Conservation (phyloP, 2,797 vertebrate genomes). For the Bovichtus diacanthus region DNA sequence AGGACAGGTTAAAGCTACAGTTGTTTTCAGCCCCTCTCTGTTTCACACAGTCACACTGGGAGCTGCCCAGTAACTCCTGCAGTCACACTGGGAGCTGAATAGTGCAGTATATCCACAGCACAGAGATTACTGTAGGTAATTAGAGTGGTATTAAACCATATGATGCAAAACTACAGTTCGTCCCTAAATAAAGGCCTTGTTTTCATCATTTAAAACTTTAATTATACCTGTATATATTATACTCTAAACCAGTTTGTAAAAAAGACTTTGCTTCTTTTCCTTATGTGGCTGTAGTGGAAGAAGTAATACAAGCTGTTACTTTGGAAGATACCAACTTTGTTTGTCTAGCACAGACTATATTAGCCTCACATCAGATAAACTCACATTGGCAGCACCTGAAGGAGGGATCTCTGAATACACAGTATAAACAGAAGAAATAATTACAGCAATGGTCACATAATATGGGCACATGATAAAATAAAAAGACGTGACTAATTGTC, state of each 20-base stretch:
- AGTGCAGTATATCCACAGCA: background rate
- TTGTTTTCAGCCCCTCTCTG: slow-evolving; percentile 9
- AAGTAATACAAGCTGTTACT: background rate
- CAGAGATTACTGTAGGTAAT: background rate
- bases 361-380: too few species aligned
- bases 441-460: too few species aligned
- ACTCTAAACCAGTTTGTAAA: too few species aligned
- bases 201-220: background rate
- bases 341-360: background rate
- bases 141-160: background rate
- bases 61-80: slow-evolving; percentile 12
- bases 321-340: background rate
- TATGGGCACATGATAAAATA: too few species aligned
- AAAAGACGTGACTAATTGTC: too few species aligned
- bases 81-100: slow-evolving; percentile 6
- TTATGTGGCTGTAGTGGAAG: background rate
- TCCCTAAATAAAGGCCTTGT: background rate
- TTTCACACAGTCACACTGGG: slow-evolving; percentile 1
- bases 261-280: background rate
- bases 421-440: too few species aligned
- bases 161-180: background rate
- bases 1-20: slow-evolving; percentile 5
- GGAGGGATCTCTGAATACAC: too few species aligned
- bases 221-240: too few species aligned
- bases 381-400: too few species aligned